Conservation (phyloP, 2,797 vertebrate species). For the Lerista edwardsae region DNA sequence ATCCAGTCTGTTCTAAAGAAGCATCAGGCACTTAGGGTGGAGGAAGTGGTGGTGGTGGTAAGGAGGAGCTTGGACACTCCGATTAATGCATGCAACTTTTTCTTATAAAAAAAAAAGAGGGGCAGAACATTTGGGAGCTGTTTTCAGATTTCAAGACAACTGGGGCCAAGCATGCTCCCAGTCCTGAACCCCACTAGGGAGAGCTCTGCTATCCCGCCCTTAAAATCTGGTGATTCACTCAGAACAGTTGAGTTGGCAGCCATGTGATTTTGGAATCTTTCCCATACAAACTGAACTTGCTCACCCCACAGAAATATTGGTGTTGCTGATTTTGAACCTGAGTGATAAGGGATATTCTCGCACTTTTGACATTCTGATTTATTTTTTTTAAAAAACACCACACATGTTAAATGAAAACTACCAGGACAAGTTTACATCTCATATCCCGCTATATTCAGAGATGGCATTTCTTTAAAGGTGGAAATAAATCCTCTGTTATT, state of each 20-base stretch:
- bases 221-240: neutral
- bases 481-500: neutral
- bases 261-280: neutral
- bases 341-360: neutral
- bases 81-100: no score
- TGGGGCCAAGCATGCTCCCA: no score
- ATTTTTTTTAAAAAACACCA: neutral
- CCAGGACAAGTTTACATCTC: neutral
- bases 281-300: neutral
- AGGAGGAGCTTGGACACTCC: no score
- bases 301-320: neutral
- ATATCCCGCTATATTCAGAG: neutral
- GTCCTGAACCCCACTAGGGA: no score
- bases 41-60: no score
- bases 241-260: neutral
- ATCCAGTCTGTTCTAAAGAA: no score
- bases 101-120: no score
- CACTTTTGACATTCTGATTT: neutral
- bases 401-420: neutral
- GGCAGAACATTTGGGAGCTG: no score
- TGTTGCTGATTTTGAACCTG: neutral
- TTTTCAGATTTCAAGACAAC: no score
- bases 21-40: no score
- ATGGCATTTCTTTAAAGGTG: neutral
- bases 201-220: no score